Base-by-base conservation (phyloP, 2,113 vertebrate species). In the Ceyx margarethae region DNA sequence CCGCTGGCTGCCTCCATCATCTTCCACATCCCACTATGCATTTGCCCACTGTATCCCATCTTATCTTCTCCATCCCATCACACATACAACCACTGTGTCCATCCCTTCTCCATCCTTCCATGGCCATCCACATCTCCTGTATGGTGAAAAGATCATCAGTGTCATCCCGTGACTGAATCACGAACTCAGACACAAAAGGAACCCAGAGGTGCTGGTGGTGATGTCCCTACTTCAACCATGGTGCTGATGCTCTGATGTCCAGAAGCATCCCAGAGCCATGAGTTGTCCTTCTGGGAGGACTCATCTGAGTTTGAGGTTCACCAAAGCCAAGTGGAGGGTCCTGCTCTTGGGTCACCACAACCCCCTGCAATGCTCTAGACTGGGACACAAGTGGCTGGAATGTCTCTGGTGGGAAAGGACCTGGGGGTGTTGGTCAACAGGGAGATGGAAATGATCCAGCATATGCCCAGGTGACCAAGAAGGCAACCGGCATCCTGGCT, bases 21-120 rank as follows among this genome's bases (percentile, higher is more conserved):
- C 28, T 28, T 48, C 51, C 28, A 3, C 21, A 8, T 50, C 45
- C 20, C 54, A 51, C 58, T 37, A 37, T 37, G 37, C 37, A 37
- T 37, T 37, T 37, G 37, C 37, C 37, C 37, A 37, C 37, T 37
- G 37, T 37, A 37, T 37, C 37, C 37, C 37, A 46, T 7, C 16
- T 10, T 22, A 9, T 50, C 22, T 33, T 31, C 57, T 20, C 3
- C 20, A 16, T 76, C 35, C n/a, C 51, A 66, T 48, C 20, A 13
- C 1, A 1, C 15, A 15, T 3, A 5, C 5, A 5, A 8, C 56
- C 12, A 4, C 26, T 29, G 4, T 8, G 4, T 67, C 46, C 53
- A 20, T 31, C 72, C 16, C 81, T 18, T 50, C 54, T 46, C 13
- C 48, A 15, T 64, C 46, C 26, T 13, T 3, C 33, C 57, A 8